Base-by-base conservation (phyloP, 2,888 invertebrate genomes). In the Cephalotes varians region DNA sequence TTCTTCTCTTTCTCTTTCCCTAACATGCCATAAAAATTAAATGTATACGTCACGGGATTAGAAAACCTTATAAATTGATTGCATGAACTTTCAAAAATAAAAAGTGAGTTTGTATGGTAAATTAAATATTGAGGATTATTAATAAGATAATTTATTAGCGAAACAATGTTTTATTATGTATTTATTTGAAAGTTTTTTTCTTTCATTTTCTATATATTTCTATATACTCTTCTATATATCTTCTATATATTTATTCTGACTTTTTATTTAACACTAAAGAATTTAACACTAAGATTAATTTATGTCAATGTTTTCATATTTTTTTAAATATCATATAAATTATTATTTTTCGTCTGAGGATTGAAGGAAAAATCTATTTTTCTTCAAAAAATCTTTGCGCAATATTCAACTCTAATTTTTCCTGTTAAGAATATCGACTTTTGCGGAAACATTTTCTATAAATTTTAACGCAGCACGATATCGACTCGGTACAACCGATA, bases 401-500 rank as follows among this genome's bases (percentile, higher is more conserved):
- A n/a, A 51, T 37, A 49, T 49, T 12, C 7, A 62, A 25, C 25
- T 76, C 7, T 51, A 25, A 49, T 65, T 65, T 51, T 76, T 51
- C n/a, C 12, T 34, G 37, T 65, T 65, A 56, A 54, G 31, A 56
- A 56, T 56, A 21, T 31, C 21, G 10, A 5, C n/a, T 67, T 67
- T 67, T n/a, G 65, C 28, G 56, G 7, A 34, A 69, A 51, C 25
- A 21, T 44, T 25, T 69, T 54, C 15, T 74, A 40, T 60, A 76
- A 62, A 60, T 81, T 72, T 74, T 73, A 51, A 81, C 28, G 7
- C 25, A 21, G n/a, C 60, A 60, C 60, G 28, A 58, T 28, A 80
- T 60, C 49, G n/a, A 37, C 40, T 62, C 58, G 37, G n/a, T 51
- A 65, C 60, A 72, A 67, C 18, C 74, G 77, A 71, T 82, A 71